Evolutionary conservation across 2,113 vertebrate species (phyloP).

Genomic region (Aptenodytes forsteri): DNA sequence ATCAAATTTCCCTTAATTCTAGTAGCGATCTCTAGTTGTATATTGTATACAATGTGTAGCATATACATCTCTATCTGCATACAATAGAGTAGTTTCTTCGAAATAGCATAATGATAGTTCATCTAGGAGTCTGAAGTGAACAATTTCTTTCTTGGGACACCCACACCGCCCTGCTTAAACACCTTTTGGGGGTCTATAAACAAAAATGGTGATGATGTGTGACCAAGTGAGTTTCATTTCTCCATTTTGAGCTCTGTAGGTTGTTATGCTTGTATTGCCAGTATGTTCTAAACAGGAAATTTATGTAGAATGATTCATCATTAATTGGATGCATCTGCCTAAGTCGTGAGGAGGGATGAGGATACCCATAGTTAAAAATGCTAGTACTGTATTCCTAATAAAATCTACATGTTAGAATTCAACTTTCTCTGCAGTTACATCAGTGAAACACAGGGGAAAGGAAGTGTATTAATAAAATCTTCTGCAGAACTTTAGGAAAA

Average conservation of each 20-base stretch:
- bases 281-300: conserved; percentile 41
- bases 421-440: not conserved
- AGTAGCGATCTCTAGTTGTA: not conserved
- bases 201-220: not conserved
- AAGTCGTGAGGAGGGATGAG: conserved; percentile 35
- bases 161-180: not conserved
- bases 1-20: not conserved
- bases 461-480: not conserved
- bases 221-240: not conserved
- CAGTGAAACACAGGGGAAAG: not conserved
- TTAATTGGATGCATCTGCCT: conserved; percentile 57
- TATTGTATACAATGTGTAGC: not conserved
- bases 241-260: not conserved
- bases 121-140: not conserved
- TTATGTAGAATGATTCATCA: conserved; percentile 36
- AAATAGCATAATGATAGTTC: not conserved
- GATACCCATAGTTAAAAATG: conserved; percentile 17
- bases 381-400: not conserved
- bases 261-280: not conserved
- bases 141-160: not conserved
- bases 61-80: not conserved
- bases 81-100: not conserved
- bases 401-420: not conserved
- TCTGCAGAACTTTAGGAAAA: not conserved
- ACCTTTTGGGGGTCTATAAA: not conserved